Evolutionary conservation across 1,140 invertebrate species (phyloP), one percentile per base, ranked within the genome.

Genomic region (Agraylea sexmaculata): DNA sequence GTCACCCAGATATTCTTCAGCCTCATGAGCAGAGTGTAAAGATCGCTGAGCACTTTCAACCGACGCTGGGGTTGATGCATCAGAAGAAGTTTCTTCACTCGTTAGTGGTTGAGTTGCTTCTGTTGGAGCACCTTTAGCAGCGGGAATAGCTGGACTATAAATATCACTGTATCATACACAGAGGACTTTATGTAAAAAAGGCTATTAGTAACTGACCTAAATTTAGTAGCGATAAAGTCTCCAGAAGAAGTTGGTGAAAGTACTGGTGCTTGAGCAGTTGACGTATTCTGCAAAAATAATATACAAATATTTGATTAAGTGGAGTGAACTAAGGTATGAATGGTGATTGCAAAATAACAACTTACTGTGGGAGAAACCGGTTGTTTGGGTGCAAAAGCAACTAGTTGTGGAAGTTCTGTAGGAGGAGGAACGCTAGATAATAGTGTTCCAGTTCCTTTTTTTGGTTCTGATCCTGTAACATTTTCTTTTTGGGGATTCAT

Each of bases 371-470:
- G n/a, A 7, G 47, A 48, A 12, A 41, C 37, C 30, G 38, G 22
- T 34, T 40, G 42, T 38, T 49, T 43, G 5, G 47, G 47, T n/a
- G 33, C 23, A 6, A 41, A 43, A 22, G 51, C 36, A 16, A 70
- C 55, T 51, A 74, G 75, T 51, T 69, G 73, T 6, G 72, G 73
- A 17, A 75, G 55, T 42, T 68, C 64, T 7, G 68, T 58, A 3
- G 73, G 73, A 17, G 73, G 73, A 32, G 69, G 62, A 3, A 75
- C 64, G 50, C 63, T 72, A 3, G 72, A 73, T 31, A 75, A 55
- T 29, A 74, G 48, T 48, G 71, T 71, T 11, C 69, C 70, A 34
- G 52, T 38, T 6, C 21, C 25, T 12, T 52, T 51, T 0, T 57
- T 50, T 18, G 58, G 48, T 2, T 50, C 45, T 16, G 61, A 60